phyloP scores from a whole-genome alignment of 1,140 invertebrate genomes.

The Muscidifurax raptorellus region DNA sequence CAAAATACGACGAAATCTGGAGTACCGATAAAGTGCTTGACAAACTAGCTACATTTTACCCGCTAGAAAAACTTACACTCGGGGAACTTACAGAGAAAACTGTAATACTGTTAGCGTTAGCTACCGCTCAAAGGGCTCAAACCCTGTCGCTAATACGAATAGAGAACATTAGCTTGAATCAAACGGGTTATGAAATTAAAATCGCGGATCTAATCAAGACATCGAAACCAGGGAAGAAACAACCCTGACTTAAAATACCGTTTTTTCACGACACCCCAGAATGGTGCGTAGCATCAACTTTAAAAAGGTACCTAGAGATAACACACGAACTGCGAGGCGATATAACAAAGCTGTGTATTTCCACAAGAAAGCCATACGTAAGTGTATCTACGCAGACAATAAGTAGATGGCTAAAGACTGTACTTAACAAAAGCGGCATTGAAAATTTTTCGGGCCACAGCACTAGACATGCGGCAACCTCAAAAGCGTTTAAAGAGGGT shows the following conservation, averaged over 20 bases:
- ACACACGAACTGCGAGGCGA: conserved; percentile 47
- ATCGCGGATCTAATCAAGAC: conserved; percentile 3
- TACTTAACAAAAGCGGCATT: not conserved
- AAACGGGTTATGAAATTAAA: not conserved
- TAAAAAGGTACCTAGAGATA: conserved; percentile 18
- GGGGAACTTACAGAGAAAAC: not conserved
- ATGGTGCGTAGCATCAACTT: conserved; percentile 8
- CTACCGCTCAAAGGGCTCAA: conserved; percentile 11
- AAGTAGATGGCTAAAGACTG: conserved; percentile 54
- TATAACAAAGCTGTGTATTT: conserved; percentile 43
- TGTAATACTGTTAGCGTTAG: conserved; percentile 17
- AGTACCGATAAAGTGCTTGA: not conserved
- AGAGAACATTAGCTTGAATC: not conserved
- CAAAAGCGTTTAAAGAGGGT: conserved; percentile 53
- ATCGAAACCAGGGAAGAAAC: not conserved
- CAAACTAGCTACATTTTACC: not conserved
- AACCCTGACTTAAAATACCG: not conserved
- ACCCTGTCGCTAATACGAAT: not conserved
- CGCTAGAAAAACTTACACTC: not conserved
- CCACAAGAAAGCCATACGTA: conserved; percentile 54
- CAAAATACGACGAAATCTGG: conserved; percentile 15
- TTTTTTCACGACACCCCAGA: not conserved
- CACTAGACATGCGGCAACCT: conserved; percentile 59
- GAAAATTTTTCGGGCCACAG: conserved; percentile 53
- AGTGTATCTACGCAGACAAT: conserved; percentile 53